These are phyloP conservation scores for Synaphobranchus kaupii DNA, from an alignment of 2,797 vertebrate genomes.

Conservation along the genomic window DNA sequence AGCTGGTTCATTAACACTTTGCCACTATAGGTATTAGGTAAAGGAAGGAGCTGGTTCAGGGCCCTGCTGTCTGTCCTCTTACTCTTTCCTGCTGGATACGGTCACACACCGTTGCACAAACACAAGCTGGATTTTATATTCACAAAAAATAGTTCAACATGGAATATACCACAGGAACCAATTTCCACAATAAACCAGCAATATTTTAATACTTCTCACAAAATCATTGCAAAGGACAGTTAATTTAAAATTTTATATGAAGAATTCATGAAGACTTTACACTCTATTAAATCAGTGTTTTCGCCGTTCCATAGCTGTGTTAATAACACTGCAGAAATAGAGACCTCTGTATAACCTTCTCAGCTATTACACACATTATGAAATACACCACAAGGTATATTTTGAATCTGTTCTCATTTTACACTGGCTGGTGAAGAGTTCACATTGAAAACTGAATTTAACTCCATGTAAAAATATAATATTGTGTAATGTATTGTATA, in stretches of 20 bases:
- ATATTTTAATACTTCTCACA: not conserved
- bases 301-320: not conserved
- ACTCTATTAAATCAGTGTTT: not conserved
- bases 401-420: not conserved
- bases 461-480: not conserved
- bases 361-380: too few relatives aligned
- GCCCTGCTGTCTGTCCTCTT: not conserved
- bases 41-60: not conserved
- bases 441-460: not conserved
- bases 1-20: constrained; percentile 27
- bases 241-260: constrained; percentile 19
- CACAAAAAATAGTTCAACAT: constrained; percentile 13
- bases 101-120: not conserved
- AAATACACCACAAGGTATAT: not conserved
- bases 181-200: not conserved
- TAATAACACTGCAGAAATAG: not conserved
- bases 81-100: not conserved
- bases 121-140: constrained; percentile 7
- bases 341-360: not conserved
- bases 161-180: too few relatives aligned
- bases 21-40: constrained; percentile 11
- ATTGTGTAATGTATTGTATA: not conserved
- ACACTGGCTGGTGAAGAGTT: not conserved
- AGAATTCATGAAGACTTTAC: not conserved
- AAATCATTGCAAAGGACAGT: constrained; percentile 6